Percentiles rank a stretch among this genome's conserved stretches.
Evolutionary conservation across 2,113 vertebrate species (phyloP).

Genomic region (Rhabdornis inornatus): DNA sequence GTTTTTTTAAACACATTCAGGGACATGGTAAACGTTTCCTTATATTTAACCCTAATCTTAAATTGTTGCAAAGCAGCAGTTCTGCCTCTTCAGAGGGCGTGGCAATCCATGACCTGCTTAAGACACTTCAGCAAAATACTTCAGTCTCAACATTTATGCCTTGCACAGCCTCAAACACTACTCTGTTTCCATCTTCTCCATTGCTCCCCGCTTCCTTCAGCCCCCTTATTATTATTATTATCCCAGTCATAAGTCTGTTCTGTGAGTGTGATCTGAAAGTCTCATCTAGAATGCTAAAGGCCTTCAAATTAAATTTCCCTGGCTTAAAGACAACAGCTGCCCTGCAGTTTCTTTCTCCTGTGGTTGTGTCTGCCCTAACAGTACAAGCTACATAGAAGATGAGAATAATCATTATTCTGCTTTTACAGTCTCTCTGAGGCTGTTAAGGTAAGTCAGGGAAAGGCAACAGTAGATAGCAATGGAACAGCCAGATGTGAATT

Average conservation of each 20-base stretch:
- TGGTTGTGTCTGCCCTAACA: not conserved
- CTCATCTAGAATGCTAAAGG: not conserved
- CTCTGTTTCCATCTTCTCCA: not conserved
- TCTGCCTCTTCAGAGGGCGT: not conserved
- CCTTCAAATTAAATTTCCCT: not conserved
- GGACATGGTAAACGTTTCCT: not conserved
- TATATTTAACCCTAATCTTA: not conserved
- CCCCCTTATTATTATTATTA: not conserved
- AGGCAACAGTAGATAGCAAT: not conserved
- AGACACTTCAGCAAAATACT: not conserved
- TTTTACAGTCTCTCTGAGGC: not conserved
- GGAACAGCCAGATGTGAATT: not conserved
- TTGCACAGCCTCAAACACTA: not conserved
- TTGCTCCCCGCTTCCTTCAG: not conserved
- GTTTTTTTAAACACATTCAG: not conserved
- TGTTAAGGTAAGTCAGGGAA: not conserved
- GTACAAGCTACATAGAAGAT: not conserved
- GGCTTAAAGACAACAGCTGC: not conserved
- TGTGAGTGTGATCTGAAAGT: not conserved
- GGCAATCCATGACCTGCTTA: not conserved
- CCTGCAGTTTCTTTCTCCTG: not conserved
- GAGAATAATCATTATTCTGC: not conserved
- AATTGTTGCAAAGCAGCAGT: not conserved
- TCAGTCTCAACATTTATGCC: not conserved
- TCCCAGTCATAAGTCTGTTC: not conserved